Evolutionary conservation across 2,797 vertebrate species (phyloP).

Genomic region (Bufotes viridis): DNA sequence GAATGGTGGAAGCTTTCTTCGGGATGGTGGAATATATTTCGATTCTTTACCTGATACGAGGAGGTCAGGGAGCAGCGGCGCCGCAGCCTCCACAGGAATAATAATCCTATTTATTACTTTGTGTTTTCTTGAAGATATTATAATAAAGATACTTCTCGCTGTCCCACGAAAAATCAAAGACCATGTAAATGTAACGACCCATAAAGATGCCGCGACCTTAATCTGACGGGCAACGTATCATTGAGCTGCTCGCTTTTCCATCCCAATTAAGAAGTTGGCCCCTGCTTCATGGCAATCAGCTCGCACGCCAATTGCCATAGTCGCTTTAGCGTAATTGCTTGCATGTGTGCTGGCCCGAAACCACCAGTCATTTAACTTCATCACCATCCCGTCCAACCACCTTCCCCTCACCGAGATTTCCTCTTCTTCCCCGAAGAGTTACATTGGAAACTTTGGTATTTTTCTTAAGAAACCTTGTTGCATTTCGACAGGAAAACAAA

Average conservation of each 20-base stretch:
- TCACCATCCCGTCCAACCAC: conserved; percentile 3
- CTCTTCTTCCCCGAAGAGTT: background rate
- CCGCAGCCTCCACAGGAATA: background rate
- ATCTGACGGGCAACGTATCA: conserved; percentile 24
- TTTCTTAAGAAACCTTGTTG: conserved; percentile 2
- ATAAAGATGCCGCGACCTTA: conserved; percentile 20
- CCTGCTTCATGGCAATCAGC: conserved; percentile 47
- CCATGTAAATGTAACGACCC: conserved; percentile 41
- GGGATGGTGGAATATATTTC: conserved; percentile 25
- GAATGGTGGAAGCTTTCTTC: background rate
- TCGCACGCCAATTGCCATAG: conserved; percentile 43
- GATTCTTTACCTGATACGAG: conserved; percentile 12
- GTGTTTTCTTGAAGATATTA: conserved; percentile 8
- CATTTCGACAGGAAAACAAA: conserved; percentile 20
- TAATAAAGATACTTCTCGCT: conserved; percentile 21
- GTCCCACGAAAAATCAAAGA: conserved; percentile 42
- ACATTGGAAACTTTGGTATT: conserved; percentile 18
- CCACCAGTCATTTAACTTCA: conserved; percentile 41
- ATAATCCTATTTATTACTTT: conserved; percentile 22
- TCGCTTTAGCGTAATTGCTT: conserved; percentile 50
- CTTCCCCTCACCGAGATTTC: conserved; percentile 13
- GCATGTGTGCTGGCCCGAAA: conserved; percentile 55
- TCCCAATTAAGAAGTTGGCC: conserved; percentile 57
- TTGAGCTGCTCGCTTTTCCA: conserved; percentile 12
- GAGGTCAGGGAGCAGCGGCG: background rate